Base-by-base conservation (phyloP, 2,113 vertebrate genomes). In the Reinhardtius hippoglossoides region DNA sequence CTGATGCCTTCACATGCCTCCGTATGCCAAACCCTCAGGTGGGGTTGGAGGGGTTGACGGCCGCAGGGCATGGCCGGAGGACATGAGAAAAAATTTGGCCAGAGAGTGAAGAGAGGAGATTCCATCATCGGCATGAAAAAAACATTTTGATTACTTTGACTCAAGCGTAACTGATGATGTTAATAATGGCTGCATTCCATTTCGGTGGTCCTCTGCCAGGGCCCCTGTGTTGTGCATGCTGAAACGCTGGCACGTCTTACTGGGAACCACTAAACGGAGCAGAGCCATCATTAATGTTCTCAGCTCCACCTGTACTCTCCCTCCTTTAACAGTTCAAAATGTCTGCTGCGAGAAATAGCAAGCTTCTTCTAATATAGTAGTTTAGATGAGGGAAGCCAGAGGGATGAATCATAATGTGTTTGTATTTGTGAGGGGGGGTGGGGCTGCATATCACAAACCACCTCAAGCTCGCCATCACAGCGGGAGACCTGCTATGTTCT, bases 381-480 rank as follows among this genome's bases (percentile, higher is more conserved):
- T 24, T 81, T 65, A 48, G 64, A 74, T 67, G 40, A 67, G 24
- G 55, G 44, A 62, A 55, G 59, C 52, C 37, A 59, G 27, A 65
- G 21, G 56, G 54, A 75, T 67, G 62, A 81, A 82, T 81, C 24
- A 21, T 15, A 46, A 61, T 85, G 66, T 85, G 78, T 76, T 67
- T 75, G 61, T 52, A 48, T 54, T 54, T 54, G 50, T 54, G 50
- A 9, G 44, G 31, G 52, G 23, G 16, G 1, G 37, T 50, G 64
- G 69, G 64, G 46, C 56, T 50, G 8, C 3, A 71, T 35, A 72
- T 80, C 81, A 87, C 85, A 67, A 87, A 91, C 59, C 79, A 90
- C 76, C 31, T 31, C 31, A 31, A 31, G 31, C 31, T 31, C 31
- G 31, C 31, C 58, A 76, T 79, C 88, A 69, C 80, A 16, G 71